Percentiles rank a stretch among this genome's conserved stretches.
phyloP scores from a whole-genome alignment of 2,797 vertebrate species.

The Lagorchestes hirsutus region DNA sequence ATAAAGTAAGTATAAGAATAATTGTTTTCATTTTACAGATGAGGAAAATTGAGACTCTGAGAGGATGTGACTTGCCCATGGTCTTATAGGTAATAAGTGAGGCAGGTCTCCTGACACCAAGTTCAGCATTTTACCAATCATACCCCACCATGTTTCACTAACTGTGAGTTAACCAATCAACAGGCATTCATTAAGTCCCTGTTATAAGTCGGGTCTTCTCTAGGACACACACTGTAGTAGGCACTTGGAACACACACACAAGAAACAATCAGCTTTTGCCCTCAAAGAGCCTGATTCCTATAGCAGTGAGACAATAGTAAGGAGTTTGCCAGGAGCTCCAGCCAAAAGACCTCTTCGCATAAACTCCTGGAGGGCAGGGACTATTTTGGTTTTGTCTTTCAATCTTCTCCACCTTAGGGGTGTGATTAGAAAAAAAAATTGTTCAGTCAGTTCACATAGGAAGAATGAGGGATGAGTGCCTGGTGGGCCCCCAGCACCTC shows the following conservation, averaged over 20 bases:
- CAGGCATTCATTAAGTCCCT: background rate
- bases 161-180: background rate
- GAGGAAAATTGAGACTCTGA: background rate
- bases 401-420: background rate
- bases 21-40: background rate
- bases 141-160: background rate
- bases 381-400: background rate
- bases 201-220: background rate
- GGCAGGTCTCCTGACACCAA: background rate
- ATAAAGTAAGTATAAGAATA: background rate
- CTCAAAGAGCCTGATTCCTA: background rate
- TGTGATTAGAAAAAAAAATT: too few species aligned
- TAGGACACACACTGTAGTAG: background rate
- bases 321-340: background rate
- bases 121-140: background rate
- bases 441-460: background rate
- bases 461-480: background rate
- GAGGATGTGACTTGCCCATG: background rate
- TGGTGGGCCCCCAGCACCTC: background rate
- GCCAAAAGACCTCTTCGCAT: background rate
- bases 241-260: too few species aligned
- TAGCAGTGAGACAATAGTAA: background rate
- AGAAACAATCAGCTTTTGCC: background rate
- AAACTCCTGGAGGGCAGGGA: background rate
- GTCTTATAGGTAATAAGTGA: background rate